Conservation (phyloP, 2,888 invertebrate genomes). For the Latrodectus elegans region DNA sequence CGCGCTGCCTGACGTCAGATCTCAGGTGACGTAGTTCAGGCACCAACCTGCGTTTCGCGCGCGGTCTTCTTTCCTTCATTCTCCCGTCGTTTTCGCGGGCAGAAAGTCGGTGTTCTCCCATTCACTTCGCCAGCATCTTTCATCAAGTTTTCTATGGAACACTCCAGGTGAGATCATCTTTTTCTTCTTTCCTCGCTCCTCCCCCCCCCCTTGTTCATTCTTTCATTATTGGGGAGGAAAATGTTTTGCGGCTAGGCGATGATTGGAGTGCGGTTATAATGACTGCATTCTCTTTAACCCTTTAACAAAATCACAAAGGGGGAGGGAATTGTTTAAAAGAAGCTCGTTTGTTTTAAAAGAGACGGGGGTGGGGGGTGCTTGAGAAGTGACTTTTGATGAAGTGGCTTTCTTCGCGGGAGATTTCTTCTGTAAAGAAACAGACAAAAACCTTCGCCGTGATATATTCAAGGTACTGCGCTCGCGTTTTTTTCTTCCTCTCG, state of each 20-base stretch:
- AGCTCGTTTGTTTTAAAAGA: neutral
- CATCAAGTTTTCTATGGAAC: neutral
- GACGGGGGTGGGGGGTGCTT: neutral
- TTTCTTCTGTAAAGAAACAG: neutral
- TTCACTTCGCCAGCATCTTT: neutral
- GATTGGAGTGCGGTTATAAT: neutral
- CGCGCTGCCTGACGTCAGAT: slow-evolving; percentile 8
- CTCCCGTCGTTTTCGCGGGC: neutral
- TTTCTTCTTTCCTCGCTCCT: neutral
- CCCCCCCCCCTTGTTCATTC: neutral
- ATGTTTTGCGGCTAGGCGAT: neutral
- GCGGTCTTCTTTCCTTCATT: neutral
- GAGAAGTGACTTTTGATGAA: slow-evolving; percentile 3
- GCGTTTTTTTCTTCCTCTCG: too few relatives aligned
- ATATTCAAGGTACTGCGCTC: too few relatives aligned
- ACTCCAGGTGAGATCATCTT: neutral
- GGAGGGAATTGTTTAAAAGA: neutral
- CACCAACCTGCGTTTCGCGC: neutral
- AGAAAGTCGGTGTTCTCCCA: slow-evolving; percentile 1
- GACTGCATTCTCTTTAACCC: neutral
- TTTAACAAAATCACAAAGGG: neutral
- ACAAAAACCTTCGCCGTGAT: neutral
- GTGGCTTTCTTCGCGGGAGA: neutral
- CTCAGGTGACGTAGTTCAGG: slow-evolving; percentile 9
- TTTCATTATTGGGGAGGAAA: neutral